Evolutionary conservation across 64 coral and sea anemone species (phyloP), one percentile per base, ranked within the genome.

Genomic region (Catalaphyllia jardinei): DNA sequence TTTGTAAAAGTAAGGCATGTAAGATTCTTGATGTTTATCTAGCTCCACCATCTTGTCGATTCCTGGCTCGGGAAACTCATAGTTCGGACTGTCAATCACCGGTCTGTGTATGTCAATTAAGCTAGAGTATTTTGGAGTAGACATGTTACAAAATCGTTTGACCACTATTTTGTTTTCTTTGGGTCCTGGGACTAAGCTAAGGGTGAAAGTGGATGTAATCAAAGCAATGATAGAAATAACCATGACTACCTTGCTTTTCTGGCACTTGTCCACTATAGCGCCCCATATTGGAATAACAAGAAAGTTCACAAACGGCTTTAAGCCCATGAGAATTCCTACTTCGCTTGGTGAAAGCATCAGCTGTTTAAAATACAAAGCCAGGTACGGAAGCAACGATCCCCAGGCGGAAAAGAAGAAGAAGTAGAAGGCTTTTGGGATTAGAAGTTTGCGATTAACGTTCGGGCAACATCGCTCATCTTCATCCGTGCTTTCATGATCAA

Each of bases 401-500:
- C 97, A 99, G 19, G 89, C 97, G n/a, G 97, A 99, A 75, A 99
- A 99, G 86, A 99, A 99, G 72, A 99, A 99, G 65, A 99, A 99
- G 49, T 99, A 99, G 79, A 99, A 99, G 24, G 69, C 75, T 85
- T 99, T 99, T 10, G 97, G 97, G n/a, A 99, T 89, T 78, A 99
- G 61, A 27, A 99, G 94, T 31, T 86, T 79, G 80, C 97, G 87
- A 89, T 99, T 99, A 29, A 99, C 97, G 54, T 77, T 83, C n/a
- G 97, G 94, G 86, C 97, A 99, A 78, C 94, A 99, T 79, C 86
- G 77, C 52, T 87, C 78, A 16, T 73, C 63, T 35, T 88, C 87
- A 10, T 91, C 71, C 16, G 17, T 35, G 15, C 52, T 64, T 27
- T 31, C 83, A 35, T 82, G 74, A 15, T 90, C 88, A 35, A 86